Conservation (phyloP, 2,888 invertebrate species). For the Fabriciana adippe region DNA sequence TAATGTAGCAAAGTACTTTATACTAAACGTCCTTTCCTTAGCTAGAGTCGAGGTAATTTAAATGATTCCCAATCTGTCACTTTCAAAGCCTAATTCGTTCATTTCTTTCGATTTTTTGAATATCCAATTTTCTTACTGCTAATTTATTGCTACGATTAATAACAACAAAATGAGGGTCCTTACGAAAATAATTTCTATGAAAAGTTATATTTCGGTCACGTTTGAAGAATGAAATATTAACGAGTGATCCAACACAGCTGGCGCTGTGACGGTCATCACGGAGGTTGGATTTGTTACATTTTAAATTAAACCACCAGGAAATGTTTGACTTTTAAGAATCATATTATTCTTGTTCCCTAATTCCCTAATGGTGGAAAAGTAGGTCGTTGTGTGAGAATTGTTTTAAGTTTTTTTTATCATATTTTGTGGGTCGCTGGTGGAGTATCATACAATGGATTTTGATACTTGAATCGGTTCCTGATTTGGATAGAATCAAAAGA, state of each 20-base stretch:
- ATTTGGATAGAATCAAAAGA: too few relatives aligned
- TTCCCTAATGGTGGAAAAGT: not conserved
- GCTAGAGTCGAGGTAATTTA: too few relatives aligned
- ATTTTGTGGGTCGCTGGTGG: too few relatives aligned
- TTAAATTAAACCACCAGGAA: slow-evolving; percentile 3
- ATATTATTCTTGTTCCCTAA: slow-evolving; percentile 5
- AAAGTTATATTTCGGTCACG: slow-evolving; percentile 20
- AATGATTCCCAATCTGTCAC: too few relatives aligned
- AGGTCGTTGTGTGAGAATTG: too few relatives aligned
- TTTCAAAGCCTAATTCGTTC: too few relatives aligned
- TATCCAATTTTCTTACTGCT: not conserved
- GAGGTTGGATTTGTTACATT: slow-evolving; percentile 9
- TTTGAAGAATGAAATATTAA: slow-evolving; percentile 30
- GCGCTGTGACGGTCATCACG: slow-evolving; percentile 16
- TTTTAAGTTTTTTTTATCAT: too few relatives aligned
- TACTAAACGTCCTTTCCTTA: too few relatives aligned
- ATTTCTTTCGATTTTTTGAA: too few relatives aligned
- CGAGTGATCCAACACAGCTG: slow-evolving; percentile 22
- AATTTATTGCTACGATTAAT: slow-evolving; percentile 18
- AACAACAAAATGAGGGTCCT: slow-evolving; percentile 17
- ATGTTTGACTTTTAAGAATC: not conserved
- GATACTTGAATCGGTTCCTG: too few relatives aligned
- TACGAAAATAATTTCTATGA: slow-evolving; percentile 15
- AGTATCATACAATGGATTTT: too few relatives aligned
- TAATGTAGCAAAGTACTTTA: too few relatives aligned